These are phyloP conservation scores for Mastacembelus armatus DNA, from an alignment of 2,797 vertebrate genomes.

Conservation along the genomic window DNA sequence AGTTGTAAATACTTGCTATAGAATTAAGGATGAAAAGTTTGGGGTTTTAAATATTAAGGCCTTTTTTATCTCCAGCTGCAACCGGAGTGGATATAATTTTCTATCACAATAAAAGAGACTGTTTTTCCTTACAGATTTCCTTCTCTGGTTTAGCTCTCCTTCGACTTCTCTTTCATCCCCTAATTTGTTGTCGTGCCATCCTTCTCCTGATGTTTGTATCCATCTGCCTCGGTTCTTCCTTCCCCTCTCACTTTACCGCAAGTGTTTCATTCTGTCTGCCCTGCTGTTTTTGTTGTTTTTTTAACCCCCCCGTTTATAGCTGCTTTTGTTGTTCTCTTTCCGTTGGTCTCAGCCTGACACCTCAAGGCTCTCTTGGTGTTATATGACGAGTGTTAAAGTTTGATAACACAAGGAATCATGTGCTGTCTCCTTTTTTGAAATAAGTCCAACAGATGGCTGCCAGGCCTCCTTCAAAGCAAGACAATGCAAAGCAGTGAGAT, in stretches of 20 bases:
- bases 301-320: not conserved
- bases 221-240: conserved; percentile 36
- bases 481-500: conserved; percentile 34
- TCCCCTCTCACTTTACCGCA: conserved; percentile 51
- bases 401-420: conserved; percentile 46
- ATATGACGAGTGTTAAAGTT: conserved; percentile 43
- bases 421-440: conserved; percentile 12
- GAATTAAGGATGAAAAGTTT: not conserved
- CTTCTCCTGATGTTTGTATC: conserved; percentile 16
- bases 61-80: not conserved
- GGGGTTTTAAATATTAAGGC: not conserved
- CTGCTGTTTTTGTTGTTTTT: conserved; percentile 53
- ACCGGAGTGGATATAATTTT: not conserved
- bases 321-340: conserved; percentile 34
- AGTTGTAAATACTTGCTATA: not conserved
- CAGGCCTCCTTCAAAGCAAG: conserved; percentile 45
- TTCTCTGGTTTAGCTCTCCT: not conserved
- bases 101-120: conserved; percentile 4
- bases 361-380: conserved; percentile 47
- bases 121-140: conserved; percentile 1
- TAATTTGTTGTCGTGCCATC: conserved; percentile 5
- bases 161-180: conserved; percentile 7
- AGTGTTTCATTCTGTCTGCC: conserved; percentile 57
- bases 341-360: conserved; percentile 49
- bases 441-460: conserved; percentile 59